A percentile compares a stretch with the other conserved stretches of the same genome.
These are phyloP conservation scores for Poecilobothrus nobilitatus DNA, from an alignment of 2,888 invertebrate species.

Conservation along the genomic window DNA sequence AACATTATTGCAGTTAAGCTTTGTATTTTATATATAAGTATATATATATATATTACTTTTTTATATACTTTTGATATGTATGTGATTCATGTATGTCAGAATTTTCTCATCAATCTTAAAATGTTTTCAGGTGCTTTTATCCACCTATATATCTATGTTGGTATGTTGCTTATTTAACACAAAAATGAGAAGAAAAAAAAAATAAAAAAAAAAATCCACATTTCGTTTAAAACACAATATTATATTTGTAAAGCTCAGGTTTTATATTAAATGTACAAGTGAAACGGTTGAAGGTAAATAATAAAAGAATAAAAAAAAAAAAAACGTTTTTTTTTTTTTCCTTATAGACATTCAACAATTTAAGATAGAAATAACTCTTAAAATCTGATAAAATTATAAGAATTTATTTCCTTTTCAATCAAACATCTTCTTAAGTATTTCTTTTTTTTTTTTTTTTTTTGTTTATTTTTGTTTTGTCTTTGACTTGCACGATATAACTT, in stretches of 20 bases:
- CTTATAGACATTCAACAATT: background rate
- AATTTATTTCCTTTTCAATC: constrained; percentile 6
- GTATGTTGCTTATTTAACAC: background rate
- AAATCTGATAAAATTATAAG: constrained; percentile 6
- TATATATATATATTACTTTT: background rate
- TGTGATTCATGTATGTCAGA: background rate
- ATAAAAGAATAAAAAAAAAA: background rate
- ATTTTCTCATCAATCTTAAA: constrained; percentile 6
- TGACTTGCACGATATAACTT: too few relatives aligned
- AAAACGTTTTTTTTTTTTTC: too few relatives aligned
- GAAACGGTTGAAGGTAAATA: background rate
- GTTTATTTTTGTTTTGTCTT: too few relatives aligned
- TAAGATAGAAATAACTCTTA: constrained; percentile 1
- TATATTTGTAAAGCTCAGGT: background rate
- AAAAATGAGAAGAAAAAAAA: background rate
- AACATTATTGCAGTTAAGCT: too few relatives aligned
- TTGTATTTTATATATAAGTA: background rate
- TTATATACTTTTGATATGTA: background rate
- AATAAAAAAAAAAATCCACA: background rate
- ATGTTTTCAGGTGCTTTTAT: constrained; percentile 1
- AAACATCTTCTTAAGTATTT: background rate
- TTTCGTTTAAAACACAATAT: background rate
- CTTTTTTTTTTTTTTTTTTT: too few relatives aligned
- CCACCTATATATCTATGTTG: background rate
- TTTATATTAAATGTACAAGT: background rate